Percentiles rank a stretch among this genome's conserved stretches.
phyloP scores from a whole-genome alignment of 2,797 vertebrate species.

The Acomys russatus region DNA sequence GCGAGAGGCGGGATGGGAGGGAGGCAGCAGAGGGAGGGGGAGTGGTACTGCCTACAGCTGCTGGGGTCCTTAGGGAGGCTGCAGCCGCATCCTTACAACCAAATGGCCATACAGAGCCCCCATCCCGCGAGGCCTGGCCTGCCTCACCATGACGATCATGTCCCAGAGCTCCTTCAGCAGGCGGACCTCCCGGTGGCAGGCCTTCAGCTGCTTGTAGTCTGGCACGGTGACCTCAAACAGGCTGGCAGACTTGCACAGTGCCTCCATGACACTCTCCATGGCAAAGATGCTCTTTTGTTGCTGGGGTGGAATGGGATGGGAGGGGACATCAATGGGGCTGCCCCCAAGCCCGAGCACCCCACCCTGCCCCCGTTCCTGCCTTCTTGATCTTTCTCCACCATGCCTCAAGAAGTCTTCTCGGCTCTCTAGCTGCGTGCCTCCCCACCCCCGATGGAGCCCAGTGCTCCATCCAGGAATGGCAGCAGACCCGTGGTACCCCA shows the following conservation, averaged over 20 bases:
- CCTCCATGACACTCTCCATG: slow-evolving; percentile 85
- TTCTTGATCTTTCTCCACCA: not conserved
- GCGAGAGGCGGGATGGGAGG: not conserved
- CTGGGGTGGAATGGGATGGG: slow-evolving; percentile 64
- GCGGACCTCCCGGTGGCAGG: slow-evolving; percentile 84
- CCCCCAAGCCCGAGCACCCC: rapidly evolving
- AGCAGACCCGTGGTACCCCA: rapidly evolving
- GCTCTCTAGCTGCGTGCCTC: rapidly evolving
- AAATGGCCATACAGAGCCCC: too few relatives aligned
- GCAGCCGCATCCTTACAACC: rapidly evolving
- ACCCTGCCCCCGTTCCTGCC: rapidly evolving
- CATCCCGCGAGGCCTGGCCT: not conserved
- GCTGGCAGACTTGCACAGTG: slow-evolving; percentile 81
- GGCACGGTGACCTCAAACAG: slow-evolving; percentile 88
- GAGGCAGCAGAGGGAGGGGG: not conserved
- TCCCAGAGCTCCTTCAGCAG: slow-evolving; percentile 91
- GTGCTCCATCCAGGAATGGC: not conserved
- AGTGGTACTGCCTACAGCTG: rapidly evolving
- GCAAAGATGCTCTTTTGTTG: slow-evolving; percentile 73
- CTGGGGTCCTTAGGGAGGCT: too few relatives aligned
- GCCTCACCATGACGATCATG: slow-evolving; percentile 86
- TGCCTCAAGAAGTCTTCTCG: rapidly evolving
- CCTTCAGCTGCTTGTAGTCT: slow-evolving; percentile 86
- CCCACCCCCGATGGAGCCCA: not conserved
- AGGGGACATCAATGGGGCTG: rapidly evolving